Conservation (phyloP, 2,888 invertebrate genomes). For the Caenorhabditis angaria region DNA sequence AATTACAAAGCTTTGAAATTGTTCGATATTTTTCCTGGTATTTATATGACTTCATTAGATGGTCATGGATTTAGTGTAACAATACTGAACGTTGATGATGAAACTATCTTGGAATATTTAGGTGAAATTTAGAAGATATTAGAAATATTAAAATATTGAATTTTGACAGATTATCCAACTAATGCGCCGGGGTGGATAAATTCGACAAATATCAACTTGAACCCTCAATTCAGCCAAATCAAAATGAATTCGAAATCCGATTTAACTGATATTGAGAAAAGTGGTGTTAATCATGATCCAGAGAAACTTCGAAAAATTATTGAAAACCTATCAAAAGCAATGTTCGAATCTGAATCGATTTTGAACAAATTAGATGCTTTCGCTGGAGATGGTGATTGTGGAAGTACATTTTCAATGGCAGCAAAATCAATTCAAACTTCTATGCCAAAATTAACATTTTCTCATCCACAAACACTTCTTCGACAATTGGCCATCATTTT, state of each 20-base stretch:
- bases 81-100: slow-evolving; percentile 74
- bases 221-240: background rate
- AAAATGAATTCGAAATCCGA: background rate
- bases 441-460: slow-evolving; percentile 4
- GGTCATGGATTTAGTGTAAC: slow-evolving; percentile 84
- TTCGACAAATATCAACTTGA: background rate
- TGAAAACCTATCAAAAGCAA: slow-evolving; percentile 73
- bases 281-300: slow-evolving; percentile 4
- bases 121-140: slow-evolving; percentile 15
- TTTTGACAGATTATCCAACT: slow-evolving; percentile 13
- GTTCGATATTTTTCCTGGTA: slow-evolving; percentile 73
- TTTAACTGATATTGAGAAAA: slow-evolving; percentile 2
- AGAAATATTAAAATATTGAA: slow-evolving; percentile 9
- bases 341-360: slow-evolving; percentile 78
- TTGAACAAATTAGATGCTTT: slow-evolving; percentile 79
- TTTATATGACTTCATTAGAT: slow-evolving; percentile 80
- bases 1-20: slow-evolving; percentile 54
- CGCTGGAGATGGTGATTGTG: slow-evolving; percentile 83
- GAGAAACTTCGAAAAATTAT: slow-evolving; percentile 28
- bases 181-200: slow-evolving; percentile 33
- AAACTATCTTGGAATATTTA: slow-evolving; percentile 45
- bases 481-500: slow-evolving; percentile 59
- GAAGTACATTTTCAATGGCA: slow-evolving; percentile 73
- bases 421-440: slow-evolving; percentile 25
- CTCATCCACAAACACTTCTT: slow-evolving; percentile 48